Conservation (phyloP, 2,797 vertebrate genomes). For the Ceryle rudis region DNA sequence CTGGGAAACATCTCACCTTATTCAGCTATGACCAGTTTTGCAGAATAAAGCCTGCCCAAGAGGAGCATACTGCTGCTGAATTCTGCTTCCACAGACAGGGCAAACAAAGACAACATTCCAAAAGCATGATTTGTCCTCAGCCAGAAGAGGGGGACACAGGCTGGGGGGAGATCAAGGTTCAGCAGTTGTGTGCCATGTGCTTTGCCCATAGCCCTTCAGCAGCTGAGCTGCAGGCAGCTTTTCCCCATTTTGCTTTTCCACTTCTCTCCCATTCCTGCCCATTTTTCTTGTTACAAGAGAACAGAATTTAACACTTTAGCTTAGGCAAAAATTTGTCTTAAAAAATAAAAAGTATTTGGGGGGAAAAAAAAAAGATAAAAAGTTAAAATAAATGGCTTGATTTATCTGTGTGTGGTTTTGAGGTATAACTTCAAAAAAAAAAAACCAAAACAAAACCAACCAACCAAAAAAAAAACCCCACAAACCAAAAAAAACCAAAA, state of each 20-base stretch:
- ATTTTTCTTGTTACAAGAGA: background rate
- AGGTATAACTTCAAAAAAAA: no score
- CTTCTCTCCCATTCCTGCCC: background rate
- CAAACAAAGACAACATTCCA: no score
- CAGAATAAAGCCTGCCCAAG: no score
- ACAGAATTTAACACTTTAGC: background rate
- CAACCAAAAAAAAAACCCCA: no score
- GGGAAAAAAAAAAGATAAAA: background rate
- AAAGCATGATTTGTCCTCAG: rapidly evolving
- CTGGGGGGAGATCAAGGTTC: background rate
- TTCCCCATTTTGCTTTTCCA: background rate
- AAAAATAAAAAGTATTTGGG: background rate
- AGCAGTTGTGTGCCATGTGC: background rate
- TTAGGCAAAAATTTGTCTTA: background rate
- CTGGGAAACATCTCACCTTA: background rate
- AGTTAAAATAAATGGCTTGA: background rate
- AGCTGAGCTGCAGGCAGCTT: background rate
- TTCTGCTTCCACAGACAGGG: background rate
- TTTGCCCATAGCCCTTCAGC: background rate
- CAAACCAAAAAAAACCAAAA: no score
- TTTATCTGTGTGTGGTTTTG: background rate
- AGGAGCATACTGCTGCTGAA: no score
- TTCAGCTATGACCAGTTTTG: no score
- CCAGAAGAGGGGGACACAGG: rapidly evolving
- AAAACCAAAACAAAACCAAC: no score